Evolutionary conservation across 2,797 vertebrate species (phyloP).

Genomic region (Arctocebus calabarensis): DNA sequence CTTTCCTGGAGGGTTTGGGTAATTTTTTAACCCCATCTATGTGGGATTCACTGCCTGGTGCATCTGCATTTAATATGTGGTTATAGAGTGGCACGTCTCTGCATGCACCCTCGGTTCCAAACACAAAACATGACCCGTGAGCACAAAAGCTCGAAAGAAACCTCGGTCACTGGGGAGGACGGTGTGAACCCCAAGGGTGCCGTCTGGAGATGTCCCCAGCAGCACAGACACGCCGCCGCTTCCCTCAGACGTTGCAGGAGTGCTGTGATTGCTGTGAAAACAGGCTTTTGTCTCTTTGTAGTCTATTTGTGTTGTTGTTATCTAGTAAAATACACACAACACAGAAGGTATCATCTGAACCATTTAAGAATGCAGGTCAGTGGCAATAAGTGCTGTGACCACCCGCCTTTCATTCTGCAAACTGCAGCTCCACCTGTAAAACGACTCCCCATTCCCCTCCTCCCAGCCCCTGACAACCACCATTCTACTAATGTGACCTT

Average conservation of each 20-base stretch:
- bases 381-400: not conserved
- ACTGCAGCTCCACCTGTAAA: not conserved
- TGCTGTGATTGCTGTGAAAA: not conserved
- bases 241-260: not conserved
- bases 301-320: not conserved
- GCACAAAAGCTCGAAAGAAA: slow-evolving; percentile 56
- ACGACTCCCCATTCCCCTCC: too few relatives aligned
- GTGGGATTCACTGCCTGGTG: not conserved
- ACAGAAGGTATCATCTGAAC: not conserved
- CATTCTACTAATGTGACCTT: not conserved
- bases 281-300: not conserved
- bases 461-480: too few relatives aligned
- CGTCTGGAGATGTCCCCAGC: not conserved
- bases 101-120: not conserved
- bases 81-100: not conserved
- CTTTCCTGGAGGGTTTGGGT: not conserved
- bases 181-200: not conserved
- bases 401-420: not conserved
- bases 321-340: not conserved
- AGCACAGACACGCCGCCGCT: not conserved
- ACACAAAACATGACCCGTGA: not conserved
- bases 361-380: not conserved
- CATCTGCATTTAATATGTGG: not conserved
- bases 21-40: slow-evolving; percentile 45
- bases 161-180: not conserved